Percentiles rank a stretch among this genome's conserved stretches.
phyloP scores from a whole-genome alignment of 2,888 invertebrate species.

The Alentia gelatinosa region DNA sequence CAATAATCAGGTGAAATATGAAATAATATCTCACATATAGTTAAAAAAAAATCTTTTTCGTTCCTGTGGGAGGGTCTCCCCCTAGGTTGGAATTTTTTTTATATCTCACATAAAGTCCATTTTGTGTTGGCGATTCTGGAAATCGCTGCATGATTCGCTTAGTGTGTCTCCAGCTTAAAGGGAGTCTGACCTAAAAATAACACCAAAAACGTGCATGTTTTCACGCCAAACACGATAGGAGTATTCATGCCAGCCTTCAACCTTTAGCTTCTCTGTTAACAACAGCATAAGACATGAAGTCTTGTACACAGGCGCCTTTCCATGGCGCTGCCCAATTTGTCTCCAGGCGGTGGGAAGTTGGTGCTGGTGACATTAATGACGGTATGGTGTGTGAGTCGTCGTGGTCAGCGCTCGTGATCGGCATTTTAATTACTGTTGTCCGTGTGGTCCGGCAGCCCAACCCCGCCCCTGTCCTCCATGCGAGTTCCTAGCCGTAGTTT shows the following conservation, averaged over 20 bases:
- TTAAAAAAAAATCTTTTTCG: no score
- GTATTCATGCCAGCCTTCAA: background rate
- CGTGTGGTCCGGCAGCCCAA: background rate
- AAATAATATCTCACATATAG: no score
- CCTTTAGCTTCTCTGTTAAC: background rate
- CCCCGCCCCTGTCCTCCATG: background rate
- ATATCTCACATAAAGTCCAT: no score
- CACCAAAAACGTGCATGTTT: background rate
- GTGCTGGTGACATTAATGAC: slow-evolving; percentile 17
- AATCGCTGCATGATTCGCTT: no score
- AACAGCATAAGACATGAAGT: background rate
- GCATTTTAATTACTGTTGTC: slow-evolving; percentile 16
- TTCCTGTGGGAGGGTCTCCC: no score
- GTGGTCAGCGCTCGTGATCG: slow-evolving; percentile 32
- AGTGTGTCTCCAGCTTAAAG: no score
- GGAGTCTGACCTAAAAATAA: background rate
- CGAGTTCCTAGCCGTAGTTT: background rate
- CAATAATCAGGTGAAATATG: no score
- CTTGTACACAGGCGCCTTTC: background rate
- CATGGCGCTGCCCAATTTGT: background rate
- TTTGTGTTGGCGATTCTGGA: no score
- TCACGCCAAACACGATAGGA: background rate
- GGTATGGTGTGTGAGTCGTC: background rate
- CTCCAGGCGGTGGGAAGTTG: background rate
- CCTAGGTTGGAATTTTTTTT: no score